phyloP scores from a whole-genome alignment of 2,113 vertebrate species.

The Thalassarche chlororhynchos region DNA sequence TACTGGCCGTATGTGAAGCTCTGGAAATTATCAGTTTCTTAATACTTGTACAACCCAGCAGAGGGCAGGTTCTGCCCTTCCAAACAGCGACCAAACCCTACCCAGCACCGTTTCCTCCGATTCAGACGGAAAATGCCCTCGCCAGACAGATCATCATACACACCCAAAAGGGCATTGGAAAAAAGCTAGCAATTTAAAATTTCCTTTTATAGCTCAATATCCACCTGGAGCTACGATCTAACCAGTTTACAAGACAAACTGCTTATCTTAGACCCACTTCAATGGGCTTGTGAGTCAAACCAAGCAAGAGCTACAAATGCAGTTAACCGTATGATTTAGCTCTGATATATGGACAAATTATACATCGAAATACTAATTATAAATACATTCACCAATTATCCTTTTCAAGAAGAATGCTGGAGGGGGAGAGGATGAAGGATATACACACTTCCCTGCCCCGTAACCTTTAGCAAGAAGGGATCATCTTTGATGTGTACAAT shows the following conservation, averaged over 20 bases:
- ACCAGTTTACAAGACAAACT: not conserved
- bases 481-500: not conserved
- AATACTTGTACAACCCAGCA: slow-evolving; percentile 47
- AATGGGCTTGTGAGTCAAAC: not conserved
- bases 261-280: not conserved
- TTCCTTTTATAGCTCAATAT: not conserved
- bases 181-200: not conserved
- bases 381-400: not conserved
- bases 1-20: rapidly evolving
- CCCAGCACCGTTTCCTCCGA: rapidly evolving
- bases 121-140: not conserved
- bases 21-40: not conserved
- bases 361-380: not conserved
- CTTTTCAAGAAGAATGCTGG: not conserved
- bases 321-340: not conserved
- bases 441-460: rapidly evolving
- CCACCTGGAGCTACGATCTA: not conserved
- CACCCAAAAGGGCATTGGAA: not conserved
- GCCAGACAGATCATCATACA: too few species aligned
- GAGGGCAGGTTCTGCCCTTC: slow-evolving; percentile 68
- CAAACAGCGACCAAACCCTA: not conserved
- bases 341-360: not conserved
- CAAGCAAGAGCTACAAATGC: not conserved
- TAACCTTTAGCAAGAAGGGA: not conserved
- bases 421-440: not conserved